phyloP scores from a whole-genome alignment of 2,113 vertebrate species.

The Conger conger region DNA sequence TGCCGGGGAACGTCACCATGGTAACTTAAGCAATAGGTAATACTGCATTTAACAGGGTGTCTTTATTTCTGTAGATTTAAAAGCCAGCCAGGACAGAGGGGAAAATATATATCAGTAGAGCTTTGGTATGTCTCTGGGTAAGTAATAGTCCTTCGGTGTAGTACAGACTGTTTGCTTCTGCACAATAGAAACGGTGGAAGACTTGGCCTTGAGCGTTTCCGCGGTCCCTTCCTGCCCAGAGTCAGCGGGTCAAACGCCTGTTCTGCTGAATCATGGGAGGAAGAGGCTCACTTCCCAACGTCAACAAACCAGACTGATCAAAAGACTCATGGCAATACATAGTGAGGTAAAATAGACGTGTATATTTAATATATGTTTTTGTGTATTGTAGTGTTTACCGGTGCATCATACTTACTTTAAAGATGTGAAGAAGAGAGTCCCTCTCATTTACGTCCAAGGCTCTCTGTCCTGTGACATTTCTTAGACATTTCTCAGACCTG shows the following conservation, averaged over 20 bases:
- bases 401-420: constrained; percentile 31
- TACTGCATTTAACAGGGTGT: constrained; percentile 68
- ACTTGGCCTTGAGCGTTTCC: neutral
- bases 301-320: neutral
- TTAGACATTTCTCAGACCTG: constrained; percentile 33
- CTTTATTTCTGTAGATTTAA: constrained; percentile 69
- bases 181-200: neutral
- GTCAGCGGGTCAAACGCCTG: neutral
- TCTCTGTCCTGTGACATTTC: constrained; percentile 48
- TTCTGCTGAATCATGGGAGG: neutral
- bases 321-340: constrained; percentile 22
- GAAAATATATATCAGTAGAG: constrained; percentile 61
- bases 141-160: constrained; percentile 56
- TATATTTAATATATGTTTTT: constrained; percentile 38
- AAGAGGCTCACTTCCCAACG: neutral
- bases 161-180: constrained; percentile 14
- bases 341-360: constrained; percentile 19
- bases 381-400: constrained; percentile 22
- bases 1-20: constrained; percentile 67
- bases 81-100: constrained; percentile 58
- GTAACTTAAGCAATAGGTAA: constrained; percentile 66
- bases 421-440: constrained; percentile 61
- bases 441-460: constrained; percentile 32
- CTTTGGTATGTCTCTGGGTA: constrained; percentile 56
- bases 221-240: neutral